Percentiles rank a stretch among this genome's conserved stretches.
Evolutionary conservation across 2,888 invertebrate species (phyloP).

Genomic region (Pharmacophagus antenor): DNA sequence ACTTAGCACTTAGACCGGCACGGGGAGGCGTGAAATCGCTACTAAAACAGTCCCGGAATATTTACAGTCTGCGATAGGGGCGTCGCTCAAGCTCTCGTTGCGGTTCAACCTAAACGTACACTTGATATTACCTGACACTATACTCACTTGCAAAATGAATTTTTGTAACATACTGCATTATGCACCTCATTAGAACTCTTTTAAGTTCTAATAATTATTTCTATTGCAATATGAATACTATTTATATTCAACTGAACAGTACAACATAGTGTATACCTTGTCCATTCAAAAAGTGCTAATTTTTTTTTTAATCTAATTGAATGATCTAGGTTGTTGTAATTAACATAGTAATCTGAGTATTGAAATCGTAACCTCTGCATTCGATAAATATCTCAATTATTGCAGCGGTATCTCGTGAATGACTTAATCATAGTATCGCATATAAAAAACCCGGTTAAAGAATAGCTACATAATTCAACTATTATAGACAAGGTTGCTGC

Average conservation of each 20-base stretch:
- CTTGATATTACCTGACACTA: constrained; percentile 1
- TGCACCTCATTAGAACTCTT: too few relatives aligned
- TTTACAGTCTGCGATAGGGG: constrained; percentile 36
- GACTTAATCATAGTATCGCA: neutral
- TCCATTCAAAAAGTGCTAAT: too few relatives aligned
- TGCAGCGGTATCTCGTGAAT: neutral
- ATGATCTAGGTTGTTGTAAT: too few relatives aligned
- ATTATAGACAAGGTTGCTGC: too few relatives aligned
- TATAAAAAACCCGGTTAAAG: neutral
- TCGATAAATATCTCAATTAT: neutral
- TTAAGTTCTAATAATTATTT: too few relatives aligned
- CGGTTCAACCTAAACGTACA: constrained; percentile 15
- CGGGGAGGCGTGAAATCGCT: constrained; percentile 49
- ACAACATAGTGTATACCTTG: too few relatives aligned
- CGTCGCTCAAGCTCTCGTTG: constrained; percentile 20
- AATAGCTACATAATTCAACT: too few relatives aligned
- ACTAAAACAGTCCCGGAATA: constrained; percentile 45
- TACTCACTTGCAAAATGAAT: too few relatives aligned
- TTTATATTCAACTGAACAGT: too few relatives aligned
- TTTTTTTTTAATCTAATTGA: too few relatives aligned
- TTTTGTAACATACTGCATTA: too few relatives aligned
- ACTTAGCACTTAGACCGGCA: constrained; percentile 44
- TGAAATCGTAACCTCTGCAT: neutral
- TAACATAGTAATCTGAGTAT: neutral
- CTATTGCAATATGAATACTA: too few relatives aligned